Evolutionary conservation across 1,140 invertebrate genomes (phyloP).

Genomic region (Drosophila elegans): DNA sequence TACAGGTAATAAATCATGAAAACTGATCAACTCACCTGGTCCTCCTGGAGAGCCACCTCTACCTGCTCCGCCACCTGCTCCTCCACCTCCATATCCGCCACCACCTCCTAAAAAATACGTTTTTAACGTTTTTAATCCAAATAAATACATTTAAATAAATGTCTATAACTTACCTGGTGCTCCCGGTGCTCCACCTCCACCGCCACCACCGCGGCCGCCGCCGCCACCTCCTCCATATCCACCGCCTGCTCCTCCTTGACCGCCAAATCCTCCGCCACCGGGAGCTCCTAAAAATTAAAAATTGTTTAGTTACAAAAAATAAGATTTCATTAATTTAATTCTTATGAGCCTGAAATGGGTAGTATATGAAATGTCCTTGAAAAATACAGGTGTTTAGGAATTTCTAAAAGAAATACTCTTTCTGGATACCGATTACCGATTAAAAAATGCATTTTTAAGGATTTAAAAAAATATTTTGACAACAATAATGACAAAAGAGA

Average conservation of each 20-base stretch:
- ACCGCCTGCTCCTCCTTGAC: constrained; percentile 36
- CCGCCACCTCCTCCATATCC: constrained; percentile 20
- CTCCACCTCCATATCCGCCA: neutral
- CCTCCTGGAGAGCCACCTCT: neutral
- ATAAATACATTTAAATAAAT: no score
- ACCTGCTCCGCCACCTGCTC: neutral
- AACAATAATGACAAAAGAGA: no score
- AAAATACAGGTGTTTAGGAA: no score
- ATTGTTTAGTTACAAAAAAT: no score
- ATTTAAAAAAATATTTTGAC: no score
- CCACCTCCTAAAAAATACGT: constrained; percentile 48
- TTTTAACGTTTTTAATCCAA: no score
- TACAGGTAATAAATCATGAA: no score
- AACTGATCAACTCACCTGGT: neutral
- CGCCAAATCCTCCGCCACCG: constrained; percentile 44
- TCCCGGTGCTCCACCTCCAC: constrained; percentile 45
- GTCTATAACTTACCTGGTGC: constrained; percentile 42
- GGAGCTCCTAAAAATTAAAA: constrained; percentile 12
- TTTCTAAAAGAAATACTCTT: no score
- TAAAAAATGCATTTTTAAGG: no score
- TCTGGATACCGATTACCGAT: no score
- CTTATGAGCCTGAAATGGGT: no score
- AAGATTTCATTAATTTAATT: no score
- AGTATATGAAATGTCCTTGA: neutral
- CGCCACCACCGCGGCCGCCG: constrained; percentile 6